A percentile compares a stretch with the other conserved stretches of the same genome.
These are phyloP conservation scores for Hylaeus anthracinus DNA, from an alignment of 1,140 invertebrate genomes.

Conservation along the genomic window DNA sequence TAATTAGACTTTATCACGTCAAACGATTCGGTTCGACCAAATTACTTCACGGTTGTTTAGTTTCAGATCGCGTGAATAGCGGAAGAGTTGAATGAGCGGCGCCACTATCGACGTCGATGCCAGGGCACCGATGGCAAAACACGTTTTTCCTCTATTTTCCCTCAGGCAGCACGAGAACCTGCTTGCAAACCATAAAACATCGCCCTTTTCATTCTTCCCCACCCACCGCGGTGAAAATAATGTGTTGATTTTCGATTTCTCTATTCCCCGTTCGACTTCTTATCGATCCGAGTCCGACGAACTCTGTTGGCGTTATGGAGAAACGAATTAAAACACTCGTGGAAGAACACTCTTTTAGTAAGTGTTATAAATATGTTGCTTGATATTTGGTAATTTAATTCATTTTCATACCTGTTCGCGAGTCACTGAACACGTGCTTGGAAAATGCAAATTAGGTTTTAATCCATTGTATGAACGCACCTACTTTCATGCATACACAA, in stretches of 20 bases:
- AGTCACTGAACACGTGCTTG: too few relatives aligned
- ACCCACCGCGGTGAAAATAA: slow-evolving; percentile 23
- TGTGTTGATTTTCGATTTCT: slow-evolving; percentile 21
- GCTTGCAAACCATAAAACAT: slow-evolving; percentile 26
- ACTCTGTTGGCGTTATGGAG: neutral
- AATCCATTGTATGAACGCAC: too few relatives aligned
- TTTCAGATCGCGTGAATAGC: slow-evolving; percentile 61
- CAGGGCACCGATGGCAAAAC: slow-evolving; percentile 12
- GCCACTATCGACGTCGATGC: slow-evolving; percentile 40
- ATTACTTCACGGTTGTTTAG: slow-evolving; percentile 66
- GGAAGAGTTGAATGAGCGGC: slow-evolving; percentile 20
- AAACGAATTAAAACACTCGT: neutral
- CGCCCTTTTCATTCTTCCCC: slow-evolving; percentile 4
- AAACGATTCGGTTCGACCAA: slow-evolving; percentile 59
- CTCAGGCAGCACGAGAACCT: neutral
- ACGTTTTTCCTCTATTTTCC: slow-evolving; percentile 41
- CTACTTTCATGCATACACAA: too few relatives aligned
- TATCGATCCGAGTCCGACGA: neutral
- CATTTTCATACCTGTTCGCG: too few relatives aligned
- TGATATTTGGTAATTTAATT: too few relatives aligned
- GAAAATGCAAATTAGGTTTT: too few relatives aligned
- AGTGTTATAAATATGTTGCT: too few relatives aligned
- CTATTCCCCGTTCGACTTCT: neutral
- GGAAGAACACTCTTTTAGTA: too few relatives aligned
- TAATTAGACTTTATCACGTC: slow-evolving; percentile 68